Conservation (phyloP, 2,113 vertebrate genomes). For the Thalassoma bifasciatum region DNA sequence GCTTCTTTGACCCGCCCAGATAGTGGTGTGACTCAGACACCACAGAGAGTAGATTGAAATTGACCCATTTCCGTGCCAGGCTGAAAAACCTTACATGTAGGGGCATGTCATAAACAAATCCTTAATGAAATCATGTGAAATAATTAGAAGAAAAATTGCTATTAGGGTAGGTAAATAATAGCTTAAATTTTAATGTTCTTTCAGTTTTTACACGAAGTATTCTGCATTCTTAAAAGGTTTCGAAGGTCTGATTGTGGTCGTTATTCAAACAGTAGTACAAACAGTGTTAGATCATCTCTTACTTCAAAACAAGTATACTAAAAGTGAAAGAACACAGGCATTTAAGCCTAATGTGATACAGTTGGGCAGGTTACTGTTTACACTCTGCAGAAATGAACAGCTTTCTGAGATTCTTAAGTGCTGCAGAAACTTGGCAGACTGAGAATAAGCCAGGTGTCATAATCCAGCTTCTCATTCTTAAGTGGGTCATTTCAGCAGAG, state of each 20-base stretch:
- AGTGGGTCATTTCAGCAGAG: background rate
- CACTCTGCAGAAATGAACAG: background rate
- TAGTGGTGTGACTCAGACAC: slow-evolving; percentile 38
- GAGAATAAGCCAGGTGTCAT: slow-evolving; percentile 6
- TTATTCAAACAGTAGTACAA: no score
- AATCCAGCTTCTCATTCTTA: slow-evolving; percentile 11
- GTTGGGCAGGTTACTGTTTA: background rate
- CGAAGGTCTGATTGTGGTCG: no score
- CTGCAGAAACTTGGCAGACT: background rate
- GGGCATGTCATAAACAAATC: slow-evolving; percentile 11
- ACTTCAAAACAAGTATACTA: no score
- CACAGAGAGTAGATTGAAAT: background rate
- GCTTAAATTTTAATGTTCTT: background rate
- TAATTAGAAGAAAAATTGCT: background rate
- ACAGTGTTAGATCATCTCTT: background rate
- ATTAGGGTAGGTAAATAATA: background rate
- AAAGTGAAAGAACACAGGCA: no score
- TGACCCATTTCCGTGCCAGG: background rate
- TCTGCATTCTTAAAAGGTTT: no score
- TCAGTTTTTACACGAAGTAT: no score
- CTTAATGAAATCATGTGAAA: slow-evolving; percentile 27
- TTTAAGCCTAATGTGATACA: background rate
- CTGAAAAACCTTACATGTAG: background rate
- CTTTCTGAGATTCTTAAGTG: slow-evolving; percentile 10
- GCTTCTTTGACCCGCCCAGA: slow-evolving; percentile 8